Base-by-base conservation (phyloP, 2,797 vertebrate genomes). In the Pterois miles region DNA sequence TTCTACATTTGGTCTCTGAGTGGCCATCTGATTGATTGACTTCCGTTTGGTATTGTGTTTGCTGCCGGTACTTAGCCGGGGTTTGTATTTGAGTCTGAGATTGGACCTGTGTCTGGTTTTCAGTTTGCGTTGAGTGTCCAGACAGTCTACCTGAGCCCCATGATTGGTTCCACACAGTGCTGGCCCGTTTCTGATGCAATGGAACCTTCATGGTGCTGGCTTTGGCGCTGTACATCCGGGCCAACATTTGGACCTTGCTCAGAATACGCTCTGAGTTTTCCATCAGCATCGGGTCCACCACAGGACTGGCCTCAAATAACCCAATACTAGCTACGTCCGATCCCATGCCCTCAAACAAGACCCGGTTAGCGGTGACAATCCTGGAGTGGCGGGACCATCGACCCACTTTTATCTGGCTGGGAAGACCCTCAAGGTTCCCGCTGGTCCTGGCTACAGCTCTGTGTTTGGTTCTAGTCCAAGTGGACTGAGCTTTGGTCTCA, bases 191-290 rank as follows among this genome's bases (percentile, higher is more conserved):
- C 68, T 95, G 95, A 66, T 95, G 94, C 46, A 94, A 86, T 0
- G 95, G 95, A 4, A 95, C 92, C 73, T 97, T 97, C 94, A 96
- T 95, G 81, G 91, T 91, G 69, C 93, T 89, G 60, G 95, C 95
- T 80, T 96, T 96, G 86, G 95, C 91, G 0, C 96, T 96, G 90
- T 97, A 98, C 93, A 98, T 97, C 14, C 91, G 94, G 3, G 97
- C 97, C 84, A 98, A 29, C 22, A 96, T 96, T 38, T 97, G 96
- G 22, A 98, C 97, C n/a, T 97, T 97, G 78, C 94, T 98, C 0
- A 97, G 91, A 29, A 97, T 96, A 13, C 96, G 95, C 76, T 97
- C 96, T 0, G 96, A 96, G 75, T 95, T 94, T 16, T 96, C 95
- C 38, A 96, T 81, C 7, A 96, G 83, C 8, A 93, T 92, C 0